Conservation (phyloP, 2,888 invertebrate genomes). For the Serrognathus titanus region DNA sequence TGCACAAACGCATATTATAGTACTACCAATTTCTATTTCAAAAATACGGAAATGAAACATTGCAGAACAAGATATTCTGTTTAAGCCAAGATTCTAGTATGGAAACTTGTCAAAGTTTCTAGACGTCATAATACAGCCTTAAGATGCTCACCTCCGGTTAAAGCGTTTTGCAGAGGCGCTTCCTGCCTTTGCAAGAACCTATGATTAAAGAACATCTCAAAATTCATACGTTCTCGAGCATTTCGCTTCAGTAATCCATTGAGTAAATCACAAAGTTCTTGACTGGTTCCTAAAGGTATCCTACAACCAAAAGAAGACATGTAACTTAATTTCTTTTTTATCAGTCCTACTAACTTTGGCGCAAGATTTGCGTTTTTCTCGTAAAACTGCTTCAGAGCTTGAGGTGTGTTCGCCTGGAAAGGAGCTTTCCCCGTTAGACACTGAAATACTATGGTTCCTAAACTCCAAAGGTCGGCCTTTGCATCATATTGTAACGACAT, state of each 20-base stretch:
- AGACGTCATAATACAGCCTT: no score
- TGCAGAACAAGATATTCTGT: no score
- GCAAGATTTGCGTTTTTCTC: constrained; percentile 90
- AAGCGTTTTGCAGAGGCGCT: constrained; percentile 37
- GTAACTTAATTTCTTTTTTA: constrained; percentile 1
- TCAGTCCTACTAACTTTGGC: constrained; percentile 67
- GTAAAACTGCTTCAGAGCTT: constrained; percentile 94
- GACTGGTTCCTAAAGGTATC: constrained; percentile 91
- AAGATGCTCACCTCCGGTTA: constrained; percentile 22
- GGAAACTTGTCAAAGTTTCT: no score
- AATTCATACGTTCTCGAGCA: constrained; percentile 92
- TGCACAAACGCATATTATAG: no score
- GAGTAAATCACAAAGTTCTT: constrained; percentile 82
- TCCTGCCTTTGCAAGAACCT: constrained; percentile 75
- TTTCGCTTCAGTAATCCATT: constrained; percentile 85
- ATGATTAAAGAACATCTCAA: constrained; percentile 94
- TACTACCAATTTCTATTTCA: no score
- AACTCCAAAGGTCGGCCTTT: constrained; percentile 98
- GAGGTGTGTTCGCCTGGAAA: constrained; percentile 96
- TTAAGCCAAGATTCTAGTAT: no score
- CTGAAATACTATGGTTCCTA: constrained; percentile 87
- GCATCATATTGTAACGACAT: constrained; percentile 99
- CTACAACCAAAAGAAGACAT: constrained; percentile 53
- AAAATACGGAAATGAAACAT: no score
- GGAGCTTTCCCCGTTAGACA: constrained; percentile 98